Conservation (phyloP, 1,140 invertebrate species). For the Sycobia sp. region DNA sequence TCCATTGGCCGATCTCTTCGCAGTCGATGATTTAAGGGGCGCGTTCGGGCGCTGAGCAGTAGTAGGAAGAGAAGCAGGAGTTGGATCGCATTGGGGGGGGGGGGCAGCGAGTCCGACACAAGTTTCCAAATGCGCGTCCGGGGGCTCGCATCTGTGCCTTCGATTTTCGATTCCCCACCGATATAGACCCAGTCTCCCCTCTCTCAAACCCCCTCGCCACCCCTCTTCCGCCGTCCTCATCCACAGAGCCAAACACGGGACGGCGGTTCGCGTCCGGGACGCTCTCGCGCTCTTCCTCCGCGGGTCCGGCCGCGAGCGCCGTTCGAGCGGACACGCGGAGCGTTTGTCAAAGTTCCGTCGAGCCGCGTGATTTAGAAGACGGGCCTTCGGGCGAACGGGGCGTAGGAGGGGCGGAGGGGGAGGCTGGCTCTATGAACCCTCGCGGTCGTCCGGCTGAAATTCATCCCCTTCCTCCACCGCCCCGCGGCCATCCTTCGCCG, state of each 20-base stretch:
- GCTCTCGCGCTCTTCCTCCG: too few relatives aligned
- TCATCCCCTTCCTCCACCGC: neutral
- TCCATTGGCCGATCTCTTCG: conserved; percentile 24
- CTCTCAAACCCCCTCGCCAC: too few relatives aligned
- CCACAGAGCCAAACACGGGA: too few relatives aligned
- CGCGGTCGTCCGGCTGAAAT: neutral
- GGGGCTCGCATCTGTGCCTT: neutral
- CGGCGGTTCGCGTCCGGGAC: too few relatives aligned
- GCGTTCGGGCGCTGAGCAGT: too few relatives aligned
- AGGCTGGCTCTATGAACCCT: neutral
- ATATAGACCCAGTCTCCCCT: too few relatives aligned
- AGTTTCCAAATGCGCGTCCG: conserved; percentile 5
- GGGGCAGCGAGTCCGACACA: too few relatives aligned
- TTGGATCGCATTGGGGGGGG: neutral
- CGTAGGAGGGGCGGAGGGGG: neutral
- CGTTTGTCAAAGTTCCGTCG: conserved; percentile 29
- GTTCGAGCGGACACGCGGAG: neutral
- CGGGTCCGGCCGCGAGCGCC: too few relatives aligned
- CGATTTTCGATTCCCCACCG: conserved; percentile 21
- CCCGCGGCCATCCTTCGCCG: neutral
- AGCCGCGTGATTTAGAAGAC: too few relatives aligned
- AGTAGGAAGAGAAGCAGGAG: too few relatives aligned
- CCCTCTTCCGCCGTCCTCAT: too few relatives aligned
- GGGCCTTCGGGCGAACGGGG: neutral
- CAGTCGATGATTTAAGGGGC: conserved; percentile 26